Percentiles rank a stretch among this genome's conserved stretches.
Evolutionary conservation across 2,797 vertebrate genomes (phyloP).

Genomic region (Sebastes hubbsi): DNA sequence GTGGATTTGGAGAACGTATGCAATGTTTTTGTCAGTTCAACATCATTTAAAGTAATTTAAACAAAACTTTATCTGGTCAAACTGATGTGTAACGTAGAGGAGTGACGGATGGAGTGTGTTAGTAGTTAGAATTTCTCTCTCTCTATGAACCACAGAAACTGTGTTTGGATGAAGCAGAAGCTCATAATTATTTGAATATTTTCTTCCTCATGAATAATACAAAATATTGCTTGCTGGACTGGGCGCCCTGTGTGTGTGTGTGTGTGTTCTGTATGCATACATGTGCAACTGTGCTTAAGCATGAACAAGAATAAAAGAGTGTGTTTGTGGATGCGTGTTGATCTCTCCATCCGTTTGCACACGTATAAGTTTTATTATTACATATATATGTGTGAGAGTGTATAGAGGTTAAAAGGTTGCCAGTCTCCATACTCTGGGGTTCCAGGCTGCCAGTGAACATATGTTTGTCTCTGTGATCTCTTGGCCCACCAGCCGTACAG

Average conservation of each 20-base stretch:
- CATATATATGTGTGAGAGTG: neutral
- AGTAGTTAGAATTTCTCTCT: neutral
- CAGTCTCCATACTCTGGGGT: slow-evolving; percentile 83
- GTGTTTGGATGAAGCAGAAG: slow-evolving; percentile 60
- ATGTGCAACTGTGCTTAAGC: slow-evolving; percentile 33
- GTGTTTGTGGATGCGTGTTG: slow-evolving; percentile 18
- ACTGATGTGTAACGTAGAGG: neutral
- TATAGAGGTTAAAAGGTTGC: slow-evolving; percentile 86
- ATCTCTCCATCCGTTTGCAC: neutral
- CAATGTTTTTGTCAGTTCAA: neutral
- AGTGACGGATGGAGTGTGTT: neutral
- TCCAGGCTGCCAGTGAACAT: slow-evolving; percentile 91
- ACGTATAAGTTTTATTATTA: neutral
- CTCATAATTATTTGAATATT: slow-evolving; percentile 80
- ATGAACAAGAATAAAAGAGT: slow-evolving; percentile 8
- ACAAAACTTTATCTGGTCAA: neutral
- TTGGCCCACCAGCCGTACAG: slow-evolving; percentile 87
- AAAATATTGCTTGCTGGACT: slow-evolving; percentile 61
- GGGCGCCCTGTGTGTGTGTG: neutral
- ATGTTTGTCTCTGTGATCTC: slow-evolving; percentile 94
- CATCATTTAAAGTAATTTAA: neutral
- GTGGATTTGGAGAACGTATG: neutral
- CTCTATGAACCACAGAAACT: slow-evolving; percentile 48
- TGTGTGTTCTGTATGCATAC: slow-evolving; percentile 2
- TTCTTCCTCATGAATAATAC: slow-evolving; percentile 78